Evolutionary conservation across 2,113 vertebrate genomes (phyloP).

Genomic region (Australoheros scitulus): DNA sequence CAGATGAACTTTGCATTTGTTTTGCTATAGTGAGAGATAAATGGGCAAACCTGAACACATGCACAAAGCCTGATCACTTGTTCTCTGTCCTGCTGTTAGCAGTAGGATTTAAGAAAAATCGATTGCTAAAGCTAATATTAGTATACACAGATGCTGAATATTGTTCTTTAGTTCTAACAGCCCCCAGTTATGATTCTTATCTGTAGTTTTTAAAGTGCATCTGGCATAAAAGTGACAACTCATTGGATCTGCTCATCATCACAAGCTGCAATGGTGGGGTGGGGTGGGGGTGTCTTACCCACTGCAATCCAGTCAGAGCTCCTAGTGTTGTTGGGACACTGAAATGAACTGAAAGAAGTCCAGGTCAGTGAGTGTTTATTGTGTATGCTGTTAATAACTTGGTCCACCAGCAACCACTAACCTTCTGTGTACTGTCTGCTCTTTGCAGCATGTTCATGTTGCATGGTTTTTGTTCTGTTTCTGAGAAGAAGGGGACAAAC

Average conservation of each 20-base stretch:
- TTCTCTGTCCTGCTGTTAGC: neutral
- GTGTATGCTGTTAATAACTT: no score
- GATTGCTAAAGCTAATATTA: neutral
- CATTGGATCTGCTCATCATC: neutral
- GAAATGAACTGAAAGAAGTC: neutral
- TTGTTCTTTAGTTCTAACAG: neutral
- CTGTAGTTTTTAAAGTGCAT: neutral
- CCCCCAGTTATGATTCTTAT: neutral
- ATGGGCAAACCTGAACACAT: rapidly evolving
- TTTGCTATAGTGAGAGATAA: no score
- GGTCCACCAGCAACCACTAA: no score
- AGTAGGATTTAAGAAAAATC: neutral
- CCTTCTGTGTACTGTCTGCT: neutral
- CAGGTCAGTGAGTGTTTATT: neutral
- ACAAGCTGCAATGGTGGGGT: neutral
- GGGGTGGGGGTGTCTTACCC: neutral
- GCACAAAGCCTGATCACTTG: neutral
- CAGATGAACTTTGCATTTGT: no score
- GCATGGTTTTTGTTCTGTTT: neutral
- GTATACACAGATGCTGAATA: neutral
- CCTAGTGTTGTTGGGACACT: neutral
- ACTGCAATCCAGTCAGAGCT: neutral
- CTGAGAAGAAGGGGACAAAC: neutral
- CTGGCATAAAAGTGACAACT: neutral
- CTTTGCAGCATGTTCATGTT: no score